These are phyloP conservation scores for Hydroisotoma schaefferi DNA, from an alignment of 2,888 invertebrate genomes.

Conservation along the genomic window DNA sequence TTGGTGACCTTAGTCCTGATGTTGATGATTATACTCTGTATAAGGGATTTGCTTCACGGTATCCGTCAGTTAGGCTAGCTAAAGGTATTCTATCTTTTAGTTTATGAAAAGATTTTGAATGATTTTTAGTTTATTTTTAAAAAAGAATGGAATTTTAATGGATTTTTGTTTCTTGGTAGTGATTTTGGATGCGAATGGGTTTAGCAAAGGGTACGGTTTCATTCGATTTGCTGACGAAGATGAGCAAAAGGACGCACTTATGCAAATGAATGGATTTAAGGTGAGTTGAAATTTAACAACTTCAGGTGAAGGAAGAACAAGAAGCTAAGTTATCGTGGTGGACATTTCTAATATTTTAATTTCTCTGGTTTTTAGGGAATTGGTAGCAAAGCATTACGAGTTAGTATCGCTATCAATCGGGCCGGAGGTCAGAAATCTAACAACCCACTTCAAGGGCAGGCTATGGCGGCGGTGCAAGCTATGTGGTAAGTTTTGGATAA, in stretches of 20 bases:
- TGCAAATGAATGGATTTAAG: slow-evolving; percentile 88
- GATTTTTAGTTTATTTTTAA: background rate
- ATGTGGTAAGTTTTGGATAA: slow-evolving; percentile 42
- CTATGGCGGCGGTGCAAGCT: slow-evolving; percentile 49
- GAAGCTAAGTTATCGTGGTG: background rate
- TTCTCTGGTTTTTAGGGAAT: slow-evolving; percentile 49
- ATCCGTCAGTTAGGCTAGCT: slow-evolving; percentile 87
- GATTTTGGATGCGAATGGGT: slow-evolving; percentile 81
- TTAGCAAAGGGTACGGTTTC: slow-evolving; percentile 94
- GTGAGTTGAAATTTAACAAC: slow-evolving; percentile 51
- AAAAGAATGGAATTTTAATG: slow-evolving; percentile 1
- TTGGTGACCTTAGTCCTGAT: slow-evolving; percentile 87
- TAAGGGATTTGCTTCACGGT: slow-evolving; percentile 84
- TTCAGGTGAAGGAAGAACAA: background rate
- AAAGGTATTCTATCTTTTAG: slow-evolving; percentile 61
- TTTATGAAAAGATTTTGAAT: background rate
- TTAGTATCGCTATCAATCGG: slow-evolving; percentile 51
- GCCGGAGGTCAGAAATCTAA: slow-evolving; percentile 48
- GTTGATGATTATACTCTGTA: slow-evolving; percentile 93
- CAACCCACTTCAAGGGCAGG: slow-evolving; percentile 47
- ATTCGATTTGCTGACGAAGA: slow-evolving; percentile 91
- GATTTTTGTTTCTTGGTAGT: slow-evolving; percentile 56
- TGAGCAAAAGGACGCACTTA: slow-evolving; percentile 85
- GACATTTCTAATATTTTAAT: background rate
- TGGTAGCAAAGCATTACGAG: slow-evolving; percentile 54